Evolutionary conservation across 2,888 invertebrate genomes (phyloP).

Genomic region (Temnothorax ravouxi): DNA sequence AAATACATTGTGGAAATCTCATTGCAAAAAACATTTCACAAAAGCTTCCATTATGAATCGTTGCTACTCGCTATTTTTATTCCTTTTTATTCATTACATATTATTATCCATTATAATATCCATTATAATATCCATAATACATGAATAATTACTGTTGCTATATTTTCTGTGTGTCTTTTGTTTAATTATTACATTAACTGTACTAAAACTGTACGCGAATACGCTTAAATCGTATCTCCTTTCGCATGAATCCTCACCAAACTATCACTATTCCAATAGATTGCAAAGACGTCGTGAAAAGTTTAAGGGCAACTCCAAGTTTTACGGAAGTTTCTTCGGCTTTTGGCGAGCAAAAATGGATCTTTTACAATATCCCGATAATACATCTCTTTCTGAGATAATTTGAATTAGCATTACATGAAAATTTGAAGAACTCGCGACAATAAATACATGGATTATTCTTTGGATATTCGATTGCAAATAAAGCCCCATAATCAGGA

Average conservation of each 20-base stretch:
- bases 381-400: background rate
- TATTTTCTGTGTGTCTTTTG: background rate
- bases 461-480: background rate
- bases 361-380: background rate
- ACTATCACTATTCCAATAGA: constrained; percentile 22
- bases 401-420: background rate
- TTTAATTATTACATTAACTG: background rate
- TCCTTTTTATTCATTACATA: background rate
- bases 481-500: constrained; percentile 15
- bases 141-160: constrained; percentile 8
- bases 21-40: background rate
- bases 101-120: background rate
- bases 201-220: background rate
- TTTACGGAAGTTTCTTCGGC: background rate
- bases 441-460: background rate
- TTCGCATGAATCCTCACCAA: background rate
- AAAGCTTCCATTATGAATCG: background rate
- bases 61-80: background rate
- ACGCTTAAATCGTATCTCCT: background rate
- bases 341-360: background rate
- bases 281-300: constrained; percentile 9
- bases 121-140: background rate
- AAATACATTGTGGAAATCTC: background rate
- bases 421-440: background rate
- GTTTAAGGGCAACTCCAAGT: constrained; percentile 16